Percentiles rank a stretch among this genome's conserved stretches.
These are phyloP conservation scores for Tetheella fluctuosa DNA, from an alignment of 2,888 invertebrate genomes.

Conservation along the genomic window DNA sequence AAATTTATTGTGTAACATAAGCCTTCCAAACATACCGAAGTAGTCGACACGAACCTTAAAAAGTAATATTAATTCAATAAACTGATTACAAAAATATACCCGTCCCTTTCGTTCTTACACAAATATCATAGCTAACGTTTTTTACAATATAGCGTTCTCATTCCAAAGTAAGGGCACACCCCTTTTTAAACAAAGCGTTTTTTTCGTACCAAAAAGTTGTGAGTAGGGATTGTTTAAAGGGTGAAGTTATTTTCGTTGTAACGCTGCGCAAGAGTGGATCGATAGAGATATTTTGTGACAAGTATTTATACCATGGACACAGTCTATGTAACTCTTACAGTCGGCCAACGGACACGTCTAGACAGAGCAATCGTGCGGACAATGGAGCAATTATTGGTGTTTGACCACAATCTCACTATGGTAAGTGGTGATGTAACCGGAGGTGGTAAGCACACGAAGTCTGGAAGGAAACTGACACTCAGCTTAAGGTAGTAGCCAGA, in stretches of 20 bases:
- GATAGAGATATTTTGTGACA: conserved; percentile 21
- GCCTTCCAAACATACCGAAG: not conserved
- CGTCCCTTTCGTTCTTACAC: conserved; percentile 38
- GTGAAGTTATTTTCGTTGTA: conserved; percentile 18
- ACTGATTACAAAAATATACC: conserved; percentile 24
- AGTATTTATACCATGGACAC: no score
- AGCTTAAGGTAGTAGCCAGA: no score
- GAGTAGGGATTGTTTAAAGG: conserved; percentile 45
- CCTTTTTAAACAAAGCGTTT: conserved; percentile 44
- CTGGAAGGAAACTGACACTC: no score
- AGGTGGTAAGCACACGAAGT: no score
- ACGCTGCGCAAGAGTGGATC: conserved; percentile 49
- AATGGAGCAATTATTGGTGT: no score
- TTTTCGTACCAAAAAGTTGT: conserved; percentile 21
- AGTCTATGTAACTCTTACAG: no score
- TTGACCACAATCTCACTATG: no score
- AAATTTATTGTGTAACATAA: no score
- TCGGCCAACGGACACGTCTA: no score
- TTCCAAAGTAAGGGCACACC: conserved; percentile 48
- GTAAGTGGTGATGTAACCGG: no score
- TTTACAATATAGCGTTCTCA: conserved; percentile 41
- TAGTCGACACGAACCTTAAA: not conserved
- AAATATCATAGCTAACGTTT: conserved; percentile 20
- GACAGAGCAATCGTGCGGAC: no score
- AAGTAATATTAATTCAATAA: conserved; percentile 2